Evolutionary conservation across 2,113 vertebrate species (phyloP).

Genomic region (rat (Rattus norvegicus)): GRCr8 NC_086021.1:156089501-156090000

Average conservation of each 20-base stretch:
- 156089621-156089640: background rate
- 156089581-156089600: background rate
- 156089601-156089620: background rate
- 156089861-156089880: too few relatives aligned
- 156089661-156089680: fast-evolving
- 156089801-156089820: too few relatives aligned
- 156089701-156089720: background rate
- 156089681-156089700: background rate
- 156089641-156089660: background rate
- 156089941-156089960: background rate
- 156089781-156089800: background rate
- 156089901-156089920: background rate
- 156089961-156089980: background rate
- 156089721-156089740: background rate
- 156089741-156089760: background rate
- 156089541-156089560: background rate
- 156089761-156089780: background rate
- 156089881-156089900: background rate
- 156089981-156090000: background rate
- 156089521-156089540: background rate
- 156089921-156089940: too few relatives aligned
- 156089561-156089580: background rate
- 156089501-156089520: background rate
- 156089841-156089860: background rate
- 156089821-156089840: background rate